phyloP scores from a whole-genome alignment of 2,797 vertebrate species.

The Eospalax fontanierii region DNA sequence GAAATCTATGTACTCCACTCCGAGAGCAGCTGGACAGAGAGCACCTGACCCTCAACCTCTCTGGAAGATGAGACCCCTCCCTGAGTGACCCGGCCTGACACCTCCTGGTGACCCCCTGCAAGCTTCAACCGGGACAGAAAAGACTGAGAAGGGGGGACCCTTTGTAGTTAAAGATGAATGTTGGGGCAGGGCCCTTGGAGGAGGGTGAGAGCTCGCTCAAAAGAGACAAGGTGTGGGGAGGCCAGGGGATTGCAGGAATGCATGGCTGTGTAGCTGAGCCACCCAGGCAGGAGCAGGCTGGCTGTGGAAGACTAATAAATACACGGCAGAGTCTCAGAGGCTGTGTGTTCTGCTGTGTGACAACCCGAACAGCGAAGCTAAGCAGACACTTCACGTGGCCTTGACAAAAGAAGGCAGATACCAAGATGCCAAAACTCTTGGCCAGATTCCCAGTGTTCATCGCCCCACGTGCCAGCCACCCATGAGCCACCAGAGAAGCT shows the following conservation, averaged over 20 bases:
- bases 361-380: not conserved
- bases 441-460: not conserved
- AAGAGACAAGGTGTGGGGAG: not conserved
- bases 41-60: not conserved
- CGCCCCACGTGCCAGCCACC: not conserved
- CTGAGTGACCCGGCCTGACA: not conserved
- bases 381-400: not conserved
- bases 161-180: not conserved
- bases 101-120: not conserved
- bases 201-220: not conserved
- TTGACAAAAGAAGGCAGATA: not conserved
- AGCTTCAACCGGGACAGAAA: not conserved
- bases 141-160: not conserved
- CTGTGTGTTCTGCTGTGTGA: not conserved
- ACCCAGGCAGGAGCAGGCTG: not conserved
- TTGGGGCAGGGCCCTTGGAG: not conserved
- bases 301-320: conserved; percentile 62
- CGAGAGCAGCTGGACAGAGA: not conserved
- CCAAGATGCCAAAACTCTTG: not conserved
- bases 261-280: not conserved
- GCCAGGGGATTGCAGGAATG: not conserved
- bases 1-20: not conserved
- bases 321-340: conserved; percentile 41
- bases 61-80: not conserved
- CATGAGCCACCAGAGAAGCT: not conserved